phyloP scores from a whole-genome alignment of 2,797 vertebrate species.

The Sebastes jordani region DNA sequence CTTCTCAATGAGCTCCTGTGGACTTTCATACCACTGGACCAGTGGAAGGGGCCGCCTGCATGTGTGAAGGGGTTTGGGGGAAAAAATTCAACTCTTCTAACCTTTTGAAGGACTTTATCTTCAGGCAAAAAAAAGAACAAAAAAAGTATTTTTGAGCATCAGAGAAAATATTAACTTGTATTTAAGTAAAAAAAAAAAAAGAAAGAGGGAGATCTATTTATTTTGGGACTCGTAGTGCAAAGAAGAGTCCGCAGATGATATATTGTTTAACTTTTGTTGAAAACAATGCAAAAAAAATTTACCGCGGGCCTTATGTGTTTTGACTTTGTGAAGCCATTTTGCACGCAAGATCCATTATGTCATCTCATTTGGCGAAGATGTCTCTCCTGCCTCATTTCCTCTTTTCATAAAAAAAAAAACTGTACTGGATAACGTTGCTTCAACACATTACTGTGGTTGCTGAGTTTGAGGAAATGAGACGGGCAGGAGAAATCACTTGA shows the following conservation, averaged over 20 bases:
- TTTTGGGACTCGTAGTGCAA: slow-evolving; percentile 77
- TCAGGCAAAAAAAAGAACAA: slow-evolving; percentile 67
- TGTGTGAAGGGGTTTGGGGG: slow-evolving; percentile 50
- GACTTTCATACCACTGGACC: slow-evolving; percentile 58
- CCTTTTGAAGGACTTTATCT: slow-evolving; percentile 71
- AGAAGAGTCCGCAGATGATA: slow-evolving; percentile 73
- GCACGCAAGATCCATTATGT: slow-evolving; percentile 80
- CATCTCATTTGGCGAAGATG: slow-evolving; percentile 47
- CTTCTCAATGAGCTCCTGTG: slow-evolving; percentile 53
- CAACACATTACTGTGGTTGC: neutral
- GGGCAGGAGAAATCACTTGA: slow-evolving; percentile 65
- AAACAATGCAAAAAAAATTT: slow-evolving; percentile 80
- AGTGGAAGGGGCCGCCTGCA: slow-evolving; percentile 66
- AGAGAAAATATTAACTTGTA: slow-evolving; percentile 82
- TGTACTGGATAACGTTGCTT: slow-evolving; percentile 30
- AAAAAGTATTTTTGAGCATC: slow-evolving; percentile 78
- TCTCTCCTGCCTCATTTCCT: slow-evolving; percentile 57
- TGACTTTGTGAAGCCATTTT: slow-evolving; percentile 90
- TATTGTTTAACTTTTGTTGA: slow-evolving; percentile 76
- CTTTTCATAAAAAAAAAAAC: slow-evolving; percentile 14
- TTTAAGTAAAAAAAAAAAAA: slow-evolving; percentile 76
- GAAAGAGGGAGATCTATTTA: slow-evolving; percentile 82
- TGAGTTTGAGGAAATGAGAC: slow-evolving; percentile 62
- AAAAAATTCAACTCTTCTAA: slow-evolving; percentile 55
- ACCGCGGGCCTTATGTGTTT: slow-evolving; percentile 88